Base-by-base conservation (phyloP, 2,113 vertebrate species). In the Dasypus novemcinctus region DNA sequence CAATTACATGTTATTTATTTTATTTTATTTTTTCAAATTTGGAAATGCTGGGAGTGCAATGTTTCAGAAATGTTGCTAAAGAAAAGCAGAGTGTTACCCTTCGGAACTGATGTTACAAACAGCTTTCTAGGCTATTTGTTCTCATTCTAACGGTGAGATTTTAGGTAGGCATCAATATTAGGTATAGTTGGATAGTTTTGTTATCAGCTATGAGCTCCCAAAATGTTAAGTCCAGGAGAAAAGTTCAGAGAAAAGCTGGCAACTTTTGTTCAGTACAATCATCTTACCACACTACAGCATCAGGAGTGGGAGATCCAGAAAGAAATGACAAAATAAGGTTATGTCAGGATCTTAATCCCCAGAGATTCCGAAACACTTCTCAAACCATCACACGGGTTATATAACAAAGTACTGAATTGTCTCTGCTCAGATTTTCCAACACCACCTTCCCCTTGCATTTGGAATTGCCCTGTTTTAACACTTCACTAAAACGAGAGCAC, bases 1-100 rank as follows among this genome's bases (percentile, higher is more conserved):
- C 97, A 98, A 96, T 95, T 63, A 79, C 57, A 96, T 96, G 68
- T 36, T 97, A 87, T 91, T n/a, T n/a, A n/a, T n/a, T n/a, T n/a
- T 97, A 33, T 93, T 96, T 92, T 97, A 88, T 57, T 74, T 90
- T 92, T 59, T 95, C 90, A 49, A 81, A 92, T 84, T 97, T 98
- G 81, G 95, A 97, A 98, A 95, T 80, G 82, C n/a, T 96, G 97
- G 91, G 90, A 95, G 46, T 57, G 94, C 33, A 96, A 97, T 18
- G 18, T 94, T 96, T 97, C 88, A 94, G 96, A 21, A 0, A 84
- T 61, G 13, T 72, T 96, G 85, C 68, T 84, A 78, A 92, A 66
- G 86, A 36, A 46, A 46, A 95, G 59, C 31, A 71, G 14, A n/a
- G 4, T 12, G 1, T n/a, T 71, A 43, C 33, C 84, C 95, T 95